phyloP scores from a whole-genome alignment of 2,888 invertebrate species.

The Ligdia adustata region DNA sequence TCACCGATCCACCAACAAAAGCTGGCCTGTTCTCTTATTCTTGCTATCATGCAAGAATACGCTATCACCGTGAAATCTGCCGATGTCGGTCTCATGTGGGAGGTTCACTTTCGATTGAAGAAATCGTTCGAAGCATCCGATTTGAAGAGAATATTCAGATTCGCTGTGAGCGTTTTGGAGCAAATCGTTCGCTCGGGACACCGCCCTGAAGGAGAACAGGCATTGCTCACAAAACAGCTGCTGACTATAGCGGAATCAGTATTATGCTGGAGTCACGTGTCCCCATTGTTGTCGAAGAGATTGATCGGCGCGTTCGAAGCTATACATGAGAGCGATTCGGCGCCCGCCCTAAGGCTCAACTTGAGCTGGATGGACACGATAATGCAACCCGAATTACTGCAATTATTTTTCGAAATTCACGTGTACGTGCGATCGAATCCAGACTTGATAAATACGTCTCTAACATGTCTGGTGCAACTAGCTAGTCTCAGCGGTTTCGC shows the following conservation, averaged over 20 bases:
- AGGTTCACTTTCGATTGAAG: conserved; percentile 93
- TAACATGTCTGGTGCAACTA: conserved; percentile 93
- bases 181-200: conserved; percentile 73
- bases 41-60: conserved; percentile 94
- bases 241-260: conserved; percentile 91
- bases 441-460: conserved; percentile 89
- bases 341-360: conserved; percentile 86
- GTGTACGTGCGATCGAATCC: conserved; percentile 91
- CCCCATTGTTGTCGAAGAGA: conserved; percentile 86
- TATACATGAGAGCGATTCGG: conserved; percentile 87
- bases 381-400: conserved; percentile 88
- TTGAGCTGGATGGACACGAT: conserved; percentile 90
- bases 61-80: conserved; percentile 93
- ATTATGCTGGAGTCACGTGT: conserved; percentile 92
- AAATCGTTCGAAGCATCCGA: conserved; percentile 92
- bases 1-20: conserved; percentile 91
- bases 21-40: conserved; percentile 92
- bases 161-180: conserved; percentile 73
- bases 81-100: conserved; percentile 95
- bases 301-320: conserved; percentile 89
- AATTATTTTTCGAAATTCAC: conserved; percentile 93
- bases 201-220: conserved; percentile 78
- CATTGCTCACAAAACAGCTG: conserved; percentile 86
- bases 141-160: conserved; percentile 90
- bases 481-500: conserved; percentile 74